These are phyloP conservation scores for Paracanthobrama guichenoti DNA, from an alignment of 2,113 vertebrate species.

Conservation along the genomic window DNA sequence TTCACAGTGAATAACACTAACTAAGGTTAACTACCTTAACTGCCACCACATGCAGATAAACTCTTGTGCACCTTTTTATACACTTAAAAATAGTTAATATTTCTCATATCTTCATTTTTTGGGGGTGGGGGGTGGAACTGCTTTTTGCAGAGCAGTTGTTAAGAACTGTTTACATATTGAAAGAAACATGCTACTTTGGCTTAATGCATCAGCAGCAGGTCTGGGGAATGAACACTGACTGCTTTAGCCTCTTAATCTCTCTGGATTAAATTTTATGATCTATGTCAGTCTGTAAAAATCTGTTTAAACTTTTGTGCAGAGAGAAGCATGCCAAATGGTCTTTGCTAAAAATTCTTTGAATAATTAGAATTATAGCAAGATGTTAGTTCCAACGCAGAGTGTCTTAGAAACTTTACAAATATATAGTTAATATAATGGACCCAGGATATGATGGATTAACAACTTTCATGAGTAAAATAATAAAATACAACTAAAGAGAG, in stretches of 20 bases:
- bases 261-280: constrained; percentile 73
- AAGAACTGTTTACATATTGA: constrained; percentile 62
- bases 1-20: too few relatives aligned
- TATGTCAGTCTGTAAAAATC: constrained; percentile 59
- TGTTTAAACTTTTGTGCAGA: constrained; percentile 59
- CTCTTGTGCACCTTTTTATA: too few relatives aligned
- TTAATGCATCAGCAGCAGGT: constrained; percentile 66
- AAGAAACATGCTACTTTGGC: constrained; percentile 62
- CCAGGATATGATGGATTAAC: neutral
- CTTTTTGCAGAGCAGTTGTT: too few relatives aligned
- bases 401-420: neutral
- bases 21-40: too few relatives aligned
- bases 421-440: neutral
- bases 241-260: constrained; percentile 67
- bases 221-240: constrained; percentile 54
- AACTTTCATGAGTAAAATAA: neutral
- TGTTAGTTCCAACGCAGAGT: neutral
- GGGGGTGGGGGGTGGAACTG: too few relatives aligned
- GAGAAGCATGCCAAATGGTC: constrained; percentile 46
- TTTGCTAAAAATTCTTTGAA: neutral
- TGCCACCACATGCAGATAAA: too few relatives aligned
- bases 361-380: too few relatives aligned
- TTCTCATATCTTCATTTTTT: too few relatives aligned
- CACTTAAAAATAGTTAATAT: too few relatives aligned
- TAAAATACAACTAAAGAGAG: neutral